A percentile compares a stretch with the other conserved stretches of the same genome.
Evolutionary conservation across 2,888 invertebrate species (phyloP).

Genomic region (Phymatocera aterrima): DNA sequence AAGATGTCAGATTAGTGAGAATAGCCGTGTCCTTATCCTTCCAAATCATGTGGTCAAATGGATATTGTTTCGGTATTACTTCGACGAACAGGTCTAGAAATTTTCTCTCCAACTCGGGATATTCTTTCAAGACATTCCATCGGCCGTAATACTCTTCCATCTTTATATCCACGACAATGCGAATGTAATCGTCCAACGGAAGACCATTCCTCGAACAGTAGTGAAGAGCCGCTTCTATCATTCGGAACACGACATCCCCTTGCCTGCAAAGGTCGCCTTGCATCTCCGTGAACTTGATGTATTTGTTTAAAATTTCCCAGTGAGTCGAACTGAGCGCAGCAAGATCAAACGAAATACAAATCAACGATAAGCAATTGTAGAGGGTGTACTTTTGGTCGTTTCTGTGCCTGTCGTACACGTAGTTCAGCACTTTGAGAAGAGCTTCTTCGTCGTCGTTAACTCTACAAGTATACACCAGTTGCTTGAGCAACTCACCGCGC

Average conservation of each 20-base stretch:
- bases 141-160: neutral
- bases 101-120: conserved; percentile 58
- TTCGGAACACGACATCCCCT: neutral
- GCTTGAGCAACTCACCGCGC: conserved; percentile 54
- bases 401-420: conserved; percentile 62
- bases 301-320: conserved; percentile 63
- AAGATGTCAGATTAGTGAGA: conserved; percentile 46
- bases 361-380: conserved; percentile 50
- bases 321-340: conserved; percentile 56
- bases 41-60: conserved; percentile 47
- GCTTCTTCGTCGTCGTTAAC: conserved; percentile 64
- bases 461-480: conserved; percentile 65
- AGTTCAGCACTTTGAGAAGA: conserved; percentile 61
- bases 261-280: conserved; percentile 23
- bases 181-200: conserved; percentile 52
- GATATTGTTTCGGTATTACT: conserved; percentile 44
- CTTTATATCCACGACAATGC: conserved; percentile 49
- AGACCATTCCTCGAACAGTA: conserved; percentile 51
- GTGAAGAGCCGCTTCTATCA: conserved; percentile 56
- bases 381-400: conserved; percentile 62
- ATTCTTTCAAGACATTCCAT: conserved; percentile 56
- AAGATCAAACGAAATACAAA: conserved; percentile 55
- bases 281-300: conserved; percentile 54
- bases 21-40: neutral
- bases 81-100: conserved; percentile 60